Evolutionary conservation across 2,797 vertebrate genomes (phyloP).

Genomic region (Typhlichthys subterraneus): DNA sequence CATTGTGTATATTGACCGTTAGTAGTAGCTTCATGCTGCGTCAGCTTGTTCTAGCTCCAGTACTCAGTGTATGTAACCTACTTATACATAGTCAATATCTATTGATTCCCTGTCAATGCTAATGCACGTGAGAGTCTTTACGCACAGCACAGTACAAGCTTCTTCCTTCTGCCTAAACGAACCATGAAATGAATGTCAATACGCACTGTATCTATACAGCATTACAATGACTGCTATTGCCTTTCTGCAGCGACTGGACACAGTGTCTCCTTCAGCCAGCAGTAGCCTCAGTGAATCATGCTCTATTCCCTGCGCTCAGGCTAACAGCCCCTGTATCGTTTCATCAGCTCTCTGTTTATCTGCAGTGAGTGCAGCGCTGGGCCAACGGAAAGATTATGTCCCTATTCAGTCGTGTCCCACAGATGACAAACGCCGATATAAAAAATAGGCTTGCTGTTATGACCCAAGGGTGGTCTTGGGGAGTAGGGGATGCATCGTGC

Average conservation of each 20-base stretch:
- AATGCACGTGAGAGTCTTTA: constrained; percentile 11
- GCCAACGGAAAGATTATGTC: constrained; percentile 54
- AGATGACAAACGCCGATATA: neutral
- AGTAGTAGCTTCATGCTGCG: neutral
- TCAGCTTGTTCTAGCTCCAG: neutral
- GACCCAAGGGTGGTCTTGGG: no score
- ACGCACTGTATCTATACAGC: neutral
- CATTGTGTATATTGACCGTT: neutral
- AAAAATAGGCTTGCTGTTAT: no score
- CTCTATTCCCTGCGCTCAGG: constrained; percentile 39
- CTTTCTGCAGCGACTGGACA: constrained; percentile 1
- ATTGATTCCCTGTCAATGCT: constrained; percentile 21
- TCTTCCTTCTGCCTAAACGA: constrained; percentile 13
- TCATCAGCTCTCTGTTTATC: constrained; percentile 49
- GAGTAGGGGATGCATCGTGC: no score
- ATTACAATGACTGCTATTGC: constrained; percentile 8
- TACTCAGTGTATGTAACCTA: constrained; percentile 3
- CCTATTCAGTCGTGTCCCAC: constrained; percentile 42
- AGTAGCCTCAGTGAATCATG: constrained; percentile 12
- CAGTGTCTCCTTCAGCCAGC: neutral
- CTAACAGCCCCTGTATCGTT: constrained; percentile 37
- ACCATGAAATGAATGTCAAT: constrained; percentile 22
- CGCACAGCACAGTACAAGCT: neutral
- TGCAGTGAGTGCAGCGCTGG: constrained; percentile 45
- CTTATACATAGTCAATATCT: constrained; percentile 7